A percentile compares a stretch with the other conserved stretches of the same genome.
Evolutionary conservation across 2,888 invertebrate species (phyloP).

Genomic region (Leptopilina syphax): DNA sequence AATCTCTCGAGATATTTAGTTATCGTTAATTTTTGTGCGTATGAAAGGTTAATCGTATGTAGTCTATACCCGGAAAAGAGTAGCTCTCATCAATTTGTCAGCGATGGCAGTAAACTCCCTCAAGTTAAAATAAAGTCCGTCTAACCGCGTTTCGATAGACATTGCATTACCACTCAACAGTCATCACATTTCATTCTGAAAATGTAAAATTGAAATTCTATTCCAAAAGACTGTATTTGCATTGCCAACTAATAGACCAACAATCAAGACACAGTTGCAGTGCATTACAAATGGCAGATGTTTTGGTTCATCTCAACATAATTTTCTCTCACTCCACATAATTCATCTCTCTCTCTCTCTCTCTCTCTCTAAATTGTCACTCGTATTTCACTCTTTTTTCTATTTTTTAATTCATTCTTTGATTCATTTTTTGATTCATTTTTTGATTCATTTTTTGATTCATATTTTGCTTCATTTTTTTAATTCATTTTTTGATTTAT

Average conservation of each 20-base stretch:
- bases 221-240: constrained; percentile 24
- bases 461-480: neutral
- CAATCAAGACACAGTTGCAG: neutral
- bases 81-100: constrained; percentile 59
- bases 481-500: no score
- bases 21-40: neutral
- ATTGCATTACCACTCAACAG: constrained; percentile 47
- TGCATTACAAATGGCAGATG: neutral
- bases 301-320: neutral
- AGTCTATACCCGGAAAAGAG: constrained; percentile 51
- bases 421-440: no score
- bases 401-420: neutral
- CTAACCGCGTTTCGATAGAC: constrained; percentile 44
- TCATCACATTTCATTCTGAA: constrained; percentile 27
- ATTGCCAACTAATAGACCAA: constrained; percentile 4
- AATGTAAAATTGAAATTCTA: constrained; percentile 16
- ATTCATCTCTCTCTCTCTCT: no score
- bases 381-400: neutral
- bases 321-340: no score
- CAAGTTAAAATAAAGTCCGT: constrained; percentile 54
- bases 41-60: constrained; percentile 18
- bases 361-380: neutral
- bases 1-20: constrained; percentile 36
- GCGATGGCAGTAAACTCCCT: constrained; percentile 55
- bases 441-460: no score